Conservation (phyloP, 2,888 invertebrate species). For the Drosophila subquinaria region DNA sequence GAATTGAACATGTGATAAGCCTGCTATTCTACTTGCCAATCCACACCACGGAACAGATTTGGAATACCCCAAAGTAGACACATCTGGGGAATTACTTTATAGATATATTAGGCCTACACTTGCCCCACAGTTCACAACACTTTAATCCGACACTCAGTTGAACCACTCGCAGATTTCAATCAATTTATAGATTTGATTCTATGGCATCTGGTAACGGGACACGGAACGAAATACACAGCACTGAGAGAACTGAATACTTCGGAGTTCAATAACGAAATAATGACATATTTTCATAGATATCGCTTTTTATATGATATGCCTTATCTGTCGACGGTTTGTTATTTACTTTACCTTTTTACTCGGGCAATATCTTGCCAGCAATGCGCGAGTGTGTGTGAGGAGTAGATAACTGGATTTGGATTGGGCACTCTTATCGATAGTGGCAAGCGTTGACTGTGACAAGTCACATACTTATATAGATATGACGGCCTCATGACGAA, state of each 20-base stretch:
- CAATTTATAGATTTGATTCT: slow-evolving; percentile 7
- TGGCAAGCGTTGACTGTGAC: slow-evolving; percentile 52
- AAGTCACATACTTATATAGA: slow-evolving; percentile 29
- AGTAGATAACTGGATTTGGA: slow-evolving; percentile 79
- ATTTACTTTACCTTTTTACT: slow-evolving; percentile 73
- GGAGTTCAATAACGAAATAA: slow-evolving; percentile 81
- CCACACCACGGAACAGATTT: slow-evolving; percentile 49
- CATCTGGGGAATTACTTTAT: background rate
- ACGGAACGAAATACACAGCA: slow-evolving; percentile 10
- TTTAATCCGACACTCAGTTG: slow-evolving; percentile 26
- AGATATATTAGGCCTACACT: background rate
- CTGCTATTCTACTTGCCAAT: slow-evolving; percentile 80
- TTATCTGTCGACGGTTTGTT: slow-evolving; percentile 70
- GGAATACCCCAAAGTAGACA: background rate
- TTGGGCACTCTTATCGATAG: slow-evolving; percentile 76
- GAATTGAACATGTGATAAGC: slow-evolving; percentile 75
- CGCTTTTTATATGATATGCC: slow-evolving; percentile 79
- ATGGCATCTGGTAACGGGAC: background rate
- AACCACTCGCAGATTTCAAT: slow-evolving; percentile 14
- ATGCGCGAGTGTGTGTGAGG: slow-evolving; percentile 34
- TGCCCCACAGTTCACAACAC: slow-evolving; percentile 13
- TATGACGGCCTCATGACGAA: slow-evolving; percentile 60
- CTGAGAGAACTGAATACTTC: slow-evolving; percentile 59
- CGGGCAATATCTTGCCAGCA: slow-evolving; percentile 50
- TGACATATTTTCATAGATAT: slow-evolving; percentile 81